Percentiles rank a stretch among this genome's conserved stretches.
These are phyloP conservation scores for Seriola rivoliana DNA, from an alignment of 2,113 vertebrate genomes.

Conservation along the genomic window DNA sequence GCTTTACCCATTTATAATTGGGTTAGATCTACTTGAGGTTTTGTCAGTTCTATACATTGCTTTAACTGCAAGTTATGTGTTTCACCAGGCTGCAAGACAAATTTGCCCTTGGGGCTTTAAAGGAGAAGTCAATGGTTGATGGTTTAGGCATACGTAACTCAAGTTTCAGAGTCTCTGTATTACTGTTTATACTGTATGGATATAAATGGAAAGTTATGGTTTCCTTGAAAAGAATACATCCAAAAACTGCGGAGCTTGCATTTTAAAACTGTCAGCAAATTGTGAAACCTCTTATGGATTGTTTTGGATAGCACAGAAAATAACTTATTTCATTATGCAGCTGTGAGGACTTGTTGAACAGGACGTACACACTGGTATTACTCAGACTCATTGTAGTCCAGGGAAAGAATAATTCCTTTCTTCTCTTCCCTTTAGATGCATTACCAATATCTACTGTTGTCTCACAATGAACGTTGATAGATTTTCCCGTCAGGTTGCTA, in stretches of 20 bases:
- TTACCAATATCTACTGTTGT: constrained; percentile 15
- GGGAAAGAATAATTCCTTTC: not conserved
- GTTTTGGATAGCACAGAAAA: not conserved
- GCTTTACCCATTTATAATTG: not conserved
- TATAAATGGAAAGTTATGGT: not conserved
- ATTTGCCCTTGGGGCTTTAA: not conserved
- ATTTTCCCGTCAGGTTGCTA: constrained; percentile 33
- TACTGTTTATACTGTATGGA: not conserved
- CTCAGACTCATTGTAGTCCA: not conserved
- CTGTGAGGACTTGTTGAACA: not conserved
- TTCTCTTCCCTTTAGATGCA: not conserved
- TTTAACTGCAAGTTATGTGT: not conserved
- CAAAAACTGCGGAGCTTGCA: not conserved
- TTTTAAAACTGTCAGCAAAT: not conserved
- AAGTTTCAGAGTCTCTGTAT: not conserved
- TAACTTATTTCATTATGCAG: not conserved
- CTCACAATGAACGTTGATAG: constrained; percentile 33
- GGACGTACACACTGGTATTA: not conserved
- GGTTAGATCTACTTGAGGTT: not conserved
- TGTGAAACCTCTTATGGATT: not conserved
- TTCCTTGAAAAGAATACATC: not conserved
- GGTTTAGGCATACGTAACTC: not conserved
- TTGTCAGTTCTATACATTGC: too few relatives aligned
- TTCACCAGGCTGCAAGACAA: not conserved
- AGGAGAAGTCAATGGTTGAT: too few relatives aligned